A percentile compares a stretch with the other conserved stretches of the same genome.
Evolutionary conservation across 64 coral and sea anemone species (phyloP).

Genomic region (Astreopora myriophthalma): DNA sequence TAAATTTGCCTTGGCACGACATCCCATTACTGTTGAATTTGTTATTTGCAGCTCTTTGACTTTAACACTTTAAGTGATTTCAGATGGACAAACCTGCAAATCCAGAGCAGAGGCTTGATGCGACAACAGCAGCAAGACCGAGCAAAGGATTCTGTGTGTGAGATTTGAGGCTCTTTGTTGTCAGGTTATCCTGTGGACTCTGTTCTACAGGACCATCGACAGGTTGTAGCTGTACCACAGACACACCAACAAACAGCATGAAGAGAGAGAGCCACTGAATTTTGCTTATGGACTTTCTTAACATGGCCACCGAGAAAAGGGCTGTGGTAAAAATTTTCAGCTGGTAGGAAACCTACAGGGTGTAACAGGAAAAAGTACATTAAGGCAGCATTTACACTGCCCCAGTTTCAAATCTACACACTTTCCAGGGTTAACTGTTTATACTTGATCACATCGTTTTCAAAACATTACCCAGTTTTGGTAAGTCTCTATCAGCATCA

Average conservation of each 20-base stretch:
- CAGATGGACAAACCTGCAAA: slow-evolving; percentile 79
- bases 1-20: too few relatives aligned
- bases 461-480: too few relatives aligned
- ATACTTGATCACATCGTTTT: too few relatives aligned
- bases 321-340: slow-evolving; percentile 96
- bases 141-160: slow-evolving; percentile 69
- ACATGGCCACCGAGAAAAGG: slow-evolving; percentile 88
- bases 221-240: slow-evolving; percentile 87
- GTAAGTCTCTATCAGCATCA: too few relatives aligned
- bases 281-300: slow-evolving; percentile 82
- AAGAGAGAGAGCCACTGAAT: slow-evolving; percentile 89
- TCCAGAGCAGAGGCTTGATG: slow-evolving; percentile 93
- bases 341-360: slow-evolving; percentile 88
- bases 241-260: slow-evolving; percentile 91
- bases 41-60: too few relatives aligned
- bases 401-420: too few relatives aligned
- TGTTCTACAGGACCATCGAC: slow-evolving; percentile 21
- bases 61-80: too few relatives aligned
- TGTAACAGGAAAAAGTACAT: background rate
- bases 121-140: slow-evolving; percentile 79
- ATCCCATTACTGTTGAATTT: too few relatives aligned
- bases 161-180: background rate
- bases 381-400: too few relatives aligned
- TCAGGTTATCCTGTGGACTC: background rate
- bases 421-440: too few relatives aligned